Conservation (phyloP, 2,797 vertebrate species). For the Gymnothorax reevesii region DNA sequence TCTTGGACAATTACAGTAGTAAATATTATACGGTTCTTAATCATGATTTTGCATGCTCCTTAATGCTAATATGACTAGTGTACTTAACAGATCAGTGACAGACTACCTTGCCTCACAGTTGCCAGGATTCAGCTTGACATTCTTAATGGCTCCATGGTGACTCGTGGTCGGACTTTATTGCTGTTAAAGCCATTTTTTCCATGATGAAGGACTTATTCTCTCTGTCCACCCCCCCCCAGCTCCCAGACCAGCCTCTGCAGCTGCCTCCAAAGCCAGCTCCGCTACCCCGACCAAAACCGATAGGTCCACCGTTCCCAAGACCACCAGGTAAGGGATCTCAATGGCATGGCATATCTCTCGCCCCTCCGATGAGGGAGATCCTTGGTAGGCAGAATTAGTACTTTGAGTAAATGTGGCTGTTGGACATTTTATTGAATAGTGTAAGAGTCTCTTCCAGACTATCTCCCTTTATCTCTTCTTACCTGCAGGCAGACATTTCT, state of each 20-base stretch:
- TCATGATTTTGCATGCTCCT: too few species aligned
- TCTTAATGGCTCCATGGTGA: background rate
- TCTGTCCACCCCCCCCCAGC: constrained; percentile 20
- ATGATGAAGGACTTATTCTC: background rate
- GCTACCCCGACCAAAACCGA: constrained; percentile 48
- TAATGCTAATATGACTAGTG: too few species aligned
- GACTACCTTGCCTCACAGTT: background rate
- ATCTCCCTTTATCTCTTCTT: too few species aligned
- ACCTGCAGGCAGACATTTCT: background rate
- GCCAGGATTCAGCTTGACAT: background rate
- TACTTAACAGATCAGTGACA: too few species aligned
- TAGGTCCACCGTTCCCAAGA: constrained; percentile 52
- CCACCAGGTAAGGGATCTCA: constrained; percentile 64
- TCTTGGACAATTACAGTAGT: too few species aligned
- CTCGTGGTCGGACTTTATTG: background rate
- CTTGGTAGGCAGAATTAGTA: background rate
- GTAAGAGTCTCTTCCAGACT: background rate
- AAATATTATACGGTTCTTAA: too few species aligned
- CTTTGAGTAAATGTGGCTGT: background rate
- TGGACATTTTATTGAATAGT: background rate
- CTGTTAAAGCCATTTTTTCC: background rate
- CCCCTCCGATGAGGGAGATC: background rate
- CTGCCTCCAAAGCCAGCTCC: constrained; percentile 26
- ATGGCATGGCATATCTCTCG: background rate
- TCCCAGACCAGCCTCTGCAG: constrained; percentile 50